phyloP scores from a whole-genome alignment of 2,888 invertebrate species.

The Archips crataeganus region DNA sequence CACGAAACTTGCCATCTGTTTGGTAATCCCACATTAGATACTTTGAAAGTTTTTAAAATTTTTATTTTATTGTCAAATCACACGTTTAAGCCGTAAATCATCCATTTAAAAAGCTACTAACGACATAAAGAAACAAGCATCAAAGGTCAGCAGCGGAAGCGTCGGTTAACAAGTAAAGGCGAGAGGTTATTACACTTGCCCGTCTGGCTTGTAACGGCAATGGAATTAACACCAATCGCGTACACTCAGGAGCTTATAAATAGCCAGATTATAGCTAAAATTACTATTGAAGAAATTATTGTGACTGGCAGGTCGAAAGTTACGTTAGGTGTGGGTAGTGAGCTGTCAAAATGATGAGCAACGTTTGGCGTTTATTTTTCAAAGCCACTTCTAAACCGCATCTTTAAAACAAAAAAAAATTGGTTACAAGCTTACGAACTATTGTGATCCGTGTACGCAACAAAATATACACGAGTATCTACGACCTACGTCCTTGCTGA shows the following conservation, averaged over 20 bases:
- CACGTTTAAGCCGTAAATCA: slow-evolving; percentile 31
- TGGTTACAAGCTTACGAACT: neutral
- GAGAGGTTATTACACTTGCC: slow-evolving; percentile 53
- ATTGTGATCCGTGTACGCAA: neutral
- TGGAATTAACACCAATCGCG: slow-evolving; percentile 47
- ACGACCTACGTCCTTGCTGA: neutral
- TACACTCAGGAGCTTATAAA: slow-evolving; percentile 39
- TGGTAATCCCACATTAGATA: neutral
- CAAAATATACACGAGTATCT: neutral
- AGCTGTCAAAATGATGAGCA: neutral
- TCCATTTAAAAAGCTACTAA: slow-evolving; percentile 36
- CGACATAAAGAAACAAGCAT: slow-evolving; percentile 41
- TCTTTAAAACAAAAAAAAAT: neutral
- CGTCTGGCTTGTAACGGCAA: slow-evolving; percentile 47
- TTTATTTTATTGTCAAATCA: slow-evolving; percentile 27
- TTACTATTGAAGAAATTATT: neutral
- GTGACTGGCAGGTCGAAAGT: neutral
- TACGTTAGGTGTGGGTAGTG: neutral
- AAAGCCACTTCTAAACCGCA: neutral
- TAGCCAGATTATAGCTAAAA: slow-evolving; percentile 1
- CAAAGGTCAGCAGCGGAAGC: slow-evolving; percentile 56
- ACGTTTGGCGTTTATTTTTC: neutral
- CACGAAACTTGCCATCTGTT: neutral
- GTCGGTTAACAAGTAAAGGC: slow-evolving; percentile 55
- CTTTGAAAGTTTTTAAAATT: neutral